These are phyloP conservation scores for Oxycera nigricornis DNA, from an alignment of 2,888 invertebrate species.

Conservation along the genomic window DNA sequence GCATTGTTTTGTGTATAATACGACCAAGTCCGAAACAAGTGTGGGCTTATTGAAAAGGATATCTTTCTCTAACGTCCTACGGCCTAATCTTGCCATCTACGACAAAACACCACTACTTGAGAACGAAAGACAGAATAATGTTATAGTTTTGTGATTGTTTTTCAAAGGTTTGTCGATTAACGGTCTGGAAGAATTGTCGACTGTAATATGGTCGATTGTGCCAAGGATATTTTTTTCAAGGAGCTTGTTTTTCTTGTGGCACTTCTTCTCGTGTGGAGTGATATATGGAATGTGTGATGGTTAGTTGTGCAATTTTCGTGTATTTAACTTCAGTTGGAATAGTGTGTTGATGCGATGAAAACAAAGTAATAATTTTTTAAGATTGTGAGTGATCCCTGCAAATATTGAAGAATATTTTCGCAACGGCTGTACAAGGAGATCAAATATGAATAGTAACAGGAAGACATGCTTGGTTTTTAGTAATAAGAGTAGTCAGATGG, in stretches of 20 bases:
- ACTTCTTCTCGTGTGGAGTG: neutral
- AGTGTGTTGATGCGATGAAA: neutral
- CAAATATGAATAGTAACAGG: too few relatives aligned
- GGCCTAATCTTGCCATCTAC: neutral
- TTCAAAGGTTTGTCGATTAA: conserved; percentile 29
- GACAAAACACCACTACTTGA: too few relatives aligned
- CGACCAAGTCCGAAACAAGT: neutral
- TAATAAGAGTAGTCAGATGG: too few relatives aligned
- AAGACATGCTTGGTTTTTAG: too few relatives aligned
- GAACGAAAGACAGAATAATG: too few relatives aligned
- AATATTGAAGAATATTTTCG: neutral
- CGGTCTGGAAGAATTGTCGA: conserved; percentile 28
- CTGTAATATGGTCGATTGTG: neutral
- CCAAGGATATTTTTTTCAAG: neutral
- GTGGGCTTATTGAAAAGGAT: neutral
- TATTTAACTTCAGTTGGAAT: neutral
- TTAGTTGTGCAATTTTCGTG: neutral
- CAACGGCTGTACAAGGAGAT: too few relatives aligned
- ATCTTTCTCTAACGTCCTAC: neutral
- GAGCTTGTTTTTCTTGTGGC: neutral
- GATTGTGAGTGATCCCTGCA: neutral
- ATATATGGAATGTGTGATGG: neutral
- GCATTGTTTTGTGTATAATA: conserved; percentile 43
- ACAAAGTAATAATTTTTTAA: conserved; percentile 11
- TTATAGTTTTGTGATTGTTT: conserved; percentile 30